Evolutionary conservation across 2,797 vertebrate genomes (phyloP).

Genomic region (Meda fulgida): DNA sequence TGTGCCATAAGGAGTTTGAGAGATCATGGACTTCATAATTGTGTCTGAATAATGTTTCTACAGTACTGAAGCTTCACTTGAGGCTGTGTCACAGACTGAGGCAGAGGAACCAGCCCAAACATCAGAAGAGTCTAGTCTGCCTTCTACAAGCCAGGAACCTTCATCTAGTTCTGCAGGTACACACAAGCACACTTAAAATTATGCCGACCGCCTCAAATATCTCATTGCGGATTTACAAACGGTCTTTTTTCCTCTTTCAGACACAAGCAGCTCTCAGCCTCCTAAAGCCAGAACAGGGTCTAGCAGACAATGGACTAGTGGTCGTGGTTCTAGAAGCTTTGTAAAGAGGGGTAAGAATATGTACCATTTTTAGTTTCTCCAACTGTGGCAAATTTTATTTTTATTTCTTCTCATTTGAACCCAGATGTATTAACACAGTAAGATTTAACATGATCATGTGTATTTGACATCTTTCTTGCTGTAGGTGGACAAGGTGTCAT

Average conservation of each 20-base stretch:
- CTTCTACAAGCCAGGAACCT: constrained; percentile 94
- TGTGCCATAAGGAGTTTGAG: background rate
- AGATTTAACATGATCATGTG: background rate
- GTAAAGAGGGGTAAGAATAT: constrained; percentile 85
- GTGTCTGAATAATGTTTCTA: constrained; percentile 53
- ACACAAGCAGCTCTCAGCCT: constrained; percentile 86
- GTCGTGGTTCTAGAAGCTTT: constrained; percentile 79
- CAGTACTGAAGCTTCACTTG: constrained; percentile 81
- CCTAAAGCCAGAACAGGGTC: constrained; percentile 81
- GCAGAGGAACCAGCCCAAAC: constrained; percentile 85
- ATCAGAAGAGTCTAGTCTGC: constrained; percentile 86
- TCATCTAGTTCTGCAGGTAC: constrained; percentile 93
- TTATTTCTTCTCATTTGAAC: background rate
- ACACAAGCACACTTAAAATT: background rate
- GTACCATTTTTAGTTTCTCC: background rate
- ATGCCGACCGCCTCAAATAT: background rate
- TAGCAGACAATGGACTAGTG: constrained; percentile 87
- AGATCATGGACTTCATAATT: background rate
- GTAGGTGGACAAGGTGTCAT: constrained; percentile 75
- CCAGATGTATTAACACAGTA: background rate
- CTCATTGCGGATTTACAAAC: background rate
- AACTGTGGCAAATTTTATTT: constrained; percentile 4
- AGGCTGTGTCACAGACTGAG: constrained; percentile 88
- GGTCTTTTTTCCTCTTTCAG: constrained; percentile 67
- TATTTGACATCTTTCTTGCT: constrained; percentile 31